Percentiles rank a stretch among this genome's conserved stretches.
phyloP scores from a whole-genome alignment of 2,113 vertebrate species.

The Cochlearius cochlearius region DNA sequence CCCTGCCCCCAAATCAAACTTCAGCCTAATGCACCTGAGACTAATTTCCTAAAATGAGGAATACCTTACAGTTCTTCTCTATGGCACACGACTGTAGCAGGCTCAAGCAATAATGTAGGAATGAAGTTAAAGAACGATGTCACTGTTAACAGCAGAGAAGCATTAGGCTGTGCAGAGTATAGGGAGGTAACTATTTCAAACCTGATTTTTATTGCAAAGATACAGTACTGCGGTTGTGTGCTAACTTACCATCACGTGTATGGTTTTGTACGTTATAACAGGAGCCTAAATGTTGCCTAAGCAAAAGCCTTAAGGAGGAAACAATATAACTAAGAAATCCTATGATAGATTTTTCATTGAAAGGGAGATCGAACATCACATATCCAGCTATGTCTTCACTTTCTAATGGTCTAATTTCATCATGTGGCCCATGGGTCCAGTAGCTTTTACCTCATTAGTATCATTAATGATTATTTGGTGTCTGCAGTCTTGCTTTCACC shows the following conservation, averaged over 20 bases:
- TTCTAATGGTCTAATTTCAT: background rate
- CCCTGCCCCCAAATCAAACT: background rate
- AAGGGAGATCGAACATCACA: background rate
- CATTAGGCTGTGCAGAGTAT: background rate
- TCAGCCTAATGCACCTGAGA: background rate
- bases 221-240: background rate
- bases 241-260: accelerated
- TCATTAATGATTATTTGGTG: background rate
- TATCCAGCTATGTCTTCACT: background rate
- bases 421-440: background rate
- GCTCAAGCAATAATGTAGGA: background rate
- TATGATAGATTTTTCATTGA: background rate
- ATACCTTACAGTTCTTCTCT: background rate
- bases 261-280: background rate
- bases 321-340: background rate
- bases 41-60: background rate
- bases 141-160: background rate
- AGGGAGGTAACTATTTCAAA: background rate
- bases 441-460: background rate
- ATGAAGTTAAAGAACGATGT: background rate
- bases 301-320: background rate
- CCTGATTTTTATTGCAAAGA: background rate
- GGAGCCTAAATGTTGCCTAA: background rate
- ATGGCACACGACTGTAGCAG: background rate
- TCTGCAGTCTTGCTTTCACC: background rate